These are phyloP conservation scores for Strix uralensis DNA, from an alignment of 2,113 vertebrate species.

Conservation along the genomic window DNA sequence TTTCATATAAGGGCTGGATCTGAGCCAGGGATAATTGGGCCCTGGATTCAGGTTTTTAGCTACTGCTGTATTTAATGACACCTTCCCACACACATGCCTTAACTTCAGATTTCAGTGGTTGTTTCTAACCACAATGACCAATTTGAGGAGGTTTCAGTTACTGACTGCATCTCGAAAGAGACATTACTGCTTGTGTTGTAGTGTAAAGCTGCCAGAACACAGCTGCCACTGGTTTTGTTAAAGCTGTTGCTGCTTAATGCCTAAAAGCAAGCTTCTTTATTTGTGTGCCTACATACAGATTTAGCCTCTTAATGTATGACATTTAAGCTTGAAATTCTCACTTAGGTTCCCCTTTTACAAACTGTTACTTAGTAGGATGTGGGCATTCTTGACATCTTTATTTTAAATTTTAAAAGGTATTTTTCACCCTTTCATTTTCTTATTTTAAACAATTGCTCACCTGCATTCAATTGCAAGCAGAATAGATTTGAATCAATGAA, in stretches of 20 bases:
- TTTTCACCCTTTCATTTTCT: not conserved
- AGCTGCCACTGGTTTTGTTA: not conserved
- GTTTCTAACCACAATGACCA: not conserved
- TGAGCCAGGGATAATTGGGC: conserved; percentile 8
- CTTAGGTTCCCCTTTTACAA: not conserved
- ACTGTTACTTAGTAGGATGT: not conserved
- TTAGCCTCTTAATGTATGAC: not conserved
- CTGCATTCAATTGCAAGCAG: not conserved
- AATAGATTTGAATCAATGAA: not conserved
- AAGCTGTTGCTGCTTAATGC: not conserved
- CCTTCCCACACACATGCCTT: not conserved
- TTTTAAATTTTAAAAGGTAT: not conserved
- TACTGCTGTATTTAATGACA: not conserved
- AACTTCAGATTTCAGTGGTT: not conserved
- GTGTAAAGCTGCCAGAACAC: not conserved
- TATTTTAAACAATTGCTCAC: not conserved
- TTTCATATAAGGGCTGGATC: not conserved
- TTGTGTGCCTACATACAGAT: not conserved
- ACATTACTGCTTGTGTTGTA: not conserved
- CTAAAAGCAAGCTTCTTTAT: not conserved
- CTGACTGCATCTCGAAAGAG: not conserved
- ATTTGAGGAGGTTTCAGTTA: not conserved
- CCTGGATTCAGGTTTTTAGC: not conserved
- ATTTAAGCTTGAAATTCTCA: not conserved
- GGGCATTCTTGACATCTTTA: not conserved